Evolutionary conservation across 2,113 vertebrate species (phyloP), one percentile per base, ranked within the genome.

Genomic region (Suncus etruscus): DNA sequence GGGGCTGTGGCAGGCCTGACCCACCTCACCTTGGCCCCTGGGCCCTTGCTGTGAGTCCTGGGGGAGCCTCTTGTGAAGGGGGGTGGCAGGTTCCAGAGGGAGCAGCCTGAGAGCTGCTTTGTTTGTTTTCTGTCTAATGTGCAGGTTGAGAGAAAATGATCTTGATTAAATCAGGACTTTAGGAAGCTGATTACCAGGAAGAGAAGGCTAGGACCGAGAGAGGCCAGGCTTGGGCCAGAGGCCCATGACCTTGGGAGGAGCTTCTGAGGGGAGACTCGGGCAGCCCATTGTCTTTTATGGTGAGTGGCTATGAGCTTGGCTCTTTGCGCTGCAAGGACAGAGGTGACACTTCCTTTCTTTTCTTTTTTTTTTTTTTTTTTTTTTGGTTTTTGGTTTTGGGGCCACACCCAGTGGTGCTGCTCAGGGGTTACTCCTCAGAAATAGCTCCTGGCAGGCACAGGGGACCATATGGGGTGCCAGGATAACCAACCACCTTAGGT

Each of bases 131-230:
- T 48, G 50, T 70, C 50, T 81, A 48, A 65, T 83, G 32, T 2
- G 29, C 80, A 86, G 87, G 88, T 65, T 95, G 86, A 66, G 89
- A 94, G 89, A 88, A 93, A 61, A 88, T 2, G 72, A 90, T 32
- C 66, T 39, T 89, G 22, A 77, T 92, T 91, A 91, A 81, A 78
- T 68, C 79, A 80, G 79, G 16, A 73, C 77, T 72, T 25, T 8
- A 90, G 78, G 74, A 82, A 91, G 66, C 78, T 68, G 24, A 73
- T 84, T 63, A 63, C 45, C 39, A 66, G 80, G 80, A 25, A 29
- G 24, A 65, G 32, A 85, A 65, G 72, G 9, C 24, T 15, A 68
- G 22, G 31, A 32, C 31, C 39, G 25, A 16, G 18, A 16, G 18
- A 24, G 72, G 39, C 48, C 47, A 83, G 83, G 47, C 70, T 54